Evolutionary conservation across 2,797 vertebrate species (phyloP).

Genomic region (Chelmon rostratus): DNA sequence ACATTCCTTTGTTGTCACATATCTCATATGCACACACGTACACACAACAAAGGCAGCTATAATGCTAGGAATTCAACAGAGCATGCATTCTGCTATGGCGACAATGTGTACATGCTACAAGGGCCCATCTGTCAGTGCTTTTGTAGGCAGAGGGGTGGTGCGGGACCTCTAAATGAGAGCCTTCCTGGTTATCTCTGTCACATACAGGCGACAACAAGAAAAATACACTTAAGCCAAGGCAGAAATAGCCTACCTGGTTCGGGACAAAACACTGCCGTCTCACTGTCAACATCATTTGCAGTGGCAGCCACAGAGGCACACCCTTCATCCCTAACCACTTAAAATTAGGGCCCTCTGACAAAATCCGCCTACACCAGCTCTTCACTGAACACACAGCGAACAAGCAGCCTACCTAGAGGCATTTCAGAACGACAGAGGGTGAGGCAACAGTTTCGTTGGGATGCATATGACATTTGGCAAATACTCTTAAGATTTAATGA

Average conservation of each 20-base stretch:
- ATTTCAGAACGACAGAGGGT: slow-evolving; percentile 7
- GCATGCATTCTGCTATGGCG: slow-evolving; percentile 52
- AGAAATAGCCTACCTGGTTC: slow-evolving; percentile 27
- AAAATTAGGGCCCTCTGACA: slow-evolving; percentile 47
- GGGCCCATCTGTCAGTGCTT: slow-evolving; percentile 50
- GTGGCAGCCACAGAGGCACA: slow-evolving; percentile 46
- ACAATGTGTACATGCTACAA: slow-evolving; percentile 46
- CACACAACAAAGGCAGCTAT: slow-evolving; percentile 53
- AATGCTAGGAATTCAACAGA: slow-evolving; percentile 38
- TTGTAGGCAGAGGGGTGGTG: slow-evolving; percentile 12
- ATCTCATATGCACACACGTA: slow-evolving; percentile 28
- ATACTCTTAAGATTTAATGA: slow-evolving; percentile 1
- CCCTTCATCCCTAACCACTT: slow-evolving; percentile 48
- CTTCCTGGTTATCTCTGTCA: slow-evolving; percentile 36
- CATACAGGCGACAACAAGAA: not conserved
- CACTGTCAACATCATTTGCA: slow-evolving; percentile 42
- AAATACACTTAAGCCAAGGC: slow-evolving; percentile 11
- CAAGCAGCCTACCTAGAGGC: slow-evolving; percentile 20
- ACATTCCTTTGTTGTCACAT: slow-evolving; percentile 48
- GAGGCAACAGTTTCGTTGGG: slow-evolving; percentile 11
- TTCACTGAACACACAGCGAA: slow-evolving; percentile 36
- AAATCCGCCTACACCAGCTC: slow-evolving; percentile 54
- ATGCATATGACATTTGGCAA: slow-evolving; percentile 4
- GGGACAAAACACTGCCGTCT: slow-evolving; percentile 16
- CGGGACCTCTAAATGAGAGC: slow-evolving; percentile 17